Percentiles rank a stretch among this genome's conserved stretches.
Conservation (phyloP, 2,888 invertebrate genomes). For the Eupithecia centaureata region DNA sequence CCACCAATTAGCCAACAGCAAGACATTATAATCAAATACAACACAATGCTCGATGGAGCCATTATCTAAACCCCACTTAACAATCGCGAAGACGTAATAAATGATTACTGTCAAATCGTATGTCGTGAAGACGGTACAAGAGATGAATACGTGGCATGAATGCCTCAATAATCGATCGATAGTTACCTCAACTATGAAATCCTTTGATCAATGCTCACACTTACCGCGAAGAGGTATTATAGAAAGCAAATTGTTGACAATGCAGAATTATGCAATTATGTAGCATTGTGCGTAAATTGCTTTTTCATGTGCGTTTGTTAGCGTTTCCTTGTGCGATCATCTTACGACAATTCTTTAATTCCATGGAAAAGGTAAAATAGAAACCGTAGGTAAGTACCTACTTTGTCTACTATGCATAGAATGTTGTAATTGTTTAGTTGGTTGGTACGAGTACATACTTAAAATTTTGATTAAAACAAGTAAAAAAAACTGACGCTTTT, state of each 20-base stretch:
- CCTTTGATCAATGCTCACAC: conserved; percentile 57
- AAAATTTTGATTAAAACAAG: too few species aligned
- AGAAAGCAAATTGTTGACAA: conserved; percentile 72
- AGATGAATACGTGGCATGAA: conserved; percentile 51
- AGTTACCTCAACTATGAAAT: conserved; percentile 52
- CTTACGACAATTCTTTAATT: conserved; percentile 8
- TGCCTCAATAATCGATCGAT: conserved; percentile 57
- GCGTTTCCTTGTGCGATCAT: conserved; percentile 31
- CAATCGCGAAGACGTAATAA: conserved; percentile 53
- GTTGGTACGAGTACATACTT: too few species aligned
- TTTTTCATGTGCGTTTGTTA: conserved; percentile 49
- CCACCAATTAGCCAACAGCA: conserved; percentile 26
- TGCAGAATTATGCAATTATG: conserved; percentile 67
- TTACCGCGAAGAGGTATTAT: conserved; percentile 35
- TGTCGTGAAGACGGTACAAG: conserved; percentile 49
- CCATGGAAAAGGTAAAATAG: neutral
- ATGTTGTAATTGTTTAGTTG: neutral
- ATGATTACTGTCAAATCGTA: conserved; percentile 66
- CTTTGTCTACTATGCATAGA: neutral
- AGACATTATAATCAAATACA: conserved; percentile 41
- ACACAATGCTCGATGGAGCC: conserved; percentile 39
- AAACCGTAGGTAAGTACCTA: conserved; percentile 5
- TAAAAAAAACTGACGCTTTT: too few species aligned
- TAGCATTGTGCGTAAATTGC: conserved; percentile 61
- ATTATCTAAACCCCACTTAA: conserved; percentile 46